Evolutionary conservation across 2,113 vertebrate species (phyloP).

Genomic region (Hemichromis elongatus): DNA sequence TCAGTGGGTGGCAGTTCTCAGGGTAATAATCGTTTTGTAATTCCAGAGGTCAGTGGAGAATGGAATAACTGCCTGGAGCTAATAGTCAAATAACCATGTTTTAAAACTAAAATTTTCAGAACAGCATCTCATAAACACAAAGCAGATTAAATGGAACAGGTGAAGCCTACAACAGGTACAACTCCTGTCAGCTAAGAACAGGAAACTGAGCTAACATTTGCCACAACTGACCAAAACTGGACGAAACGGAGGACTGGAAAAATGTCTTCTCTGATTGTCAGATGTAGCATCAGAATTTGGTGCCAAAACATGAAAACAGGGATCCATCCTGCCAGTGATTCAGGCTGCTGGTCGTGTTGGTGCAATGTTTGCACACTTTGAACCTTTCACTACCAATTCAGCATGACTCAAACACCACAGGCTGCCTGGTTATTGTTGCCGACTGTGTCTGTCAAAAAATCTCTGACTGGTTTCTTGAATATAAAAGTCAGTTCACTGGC

Average conservation of each 20-base stretch:
- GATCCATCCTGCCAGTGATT: background rate
- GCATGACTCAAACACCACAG: background rate
- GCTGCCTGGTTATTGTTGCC: background rate
- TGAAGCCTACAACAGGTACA: background rate
- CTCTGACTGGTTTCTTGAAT: background rate
- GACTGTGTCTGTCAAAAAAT: background rate
- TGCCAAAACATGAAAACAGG: background rate
- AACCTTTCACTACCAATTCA: background rate
- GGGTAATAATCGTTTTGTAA: background rate
- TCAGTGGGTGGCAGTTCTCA: background rate
- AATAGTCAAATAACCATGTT: background rate
- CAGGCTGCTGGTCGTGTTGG: background rate
- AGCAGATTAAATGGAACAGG: background rate
- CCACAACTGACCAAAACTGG: background rate
- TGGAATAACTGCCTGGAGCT: rapidly evolving
- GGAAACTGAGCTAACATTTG: background rate
- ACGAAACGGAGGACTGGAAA: background rate
- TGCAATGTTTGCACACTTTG: background rate
- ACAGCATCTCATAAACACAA: background rate
- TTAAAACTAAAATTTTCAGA: rapidly evolving
- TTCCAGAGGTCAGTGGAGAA: background rate
- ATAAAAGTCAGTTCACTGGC: background rate
- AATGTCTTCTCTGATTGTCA: background rate
- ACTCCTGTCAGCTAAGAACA: background rate
- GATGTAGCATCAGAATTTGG: rapidly evolving